Conservation (phyloP, 2,797 vertebrate species). For the Anabacerthia variegaticeps region DNA sequence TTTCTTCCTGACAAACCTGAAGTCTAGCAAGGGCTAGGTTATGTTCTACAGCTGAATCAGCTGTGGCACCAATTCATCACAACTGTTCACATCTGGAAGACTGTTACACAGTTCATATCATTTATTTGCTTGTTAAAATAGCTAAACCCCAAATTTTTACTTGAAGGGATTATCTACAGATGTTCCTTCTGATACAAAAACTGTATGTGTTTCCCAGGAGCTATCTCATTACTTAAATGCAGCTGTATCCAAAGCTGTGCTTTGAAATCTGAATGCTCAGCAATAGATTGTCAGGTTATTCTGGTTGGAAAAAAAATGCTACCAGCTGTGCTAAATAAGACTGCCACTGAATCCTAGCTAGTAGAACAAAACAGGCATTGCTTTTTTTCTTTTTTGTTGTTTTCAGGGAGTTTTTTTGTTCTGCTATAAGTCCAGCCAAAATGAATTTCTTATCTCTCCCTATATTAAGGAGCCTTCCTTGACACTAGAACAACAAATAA, state of each 20-base stretch:
- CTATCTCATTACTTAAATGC: neutral
- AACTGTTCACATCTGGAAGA: neutral
- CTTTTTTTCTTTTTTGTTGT: neutral
- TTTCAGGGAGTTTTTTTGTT: neutral
- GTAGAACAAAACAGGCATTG: neutral
- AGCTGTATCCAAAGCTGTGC: neutral
- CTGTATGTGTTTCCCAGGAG: neutral
- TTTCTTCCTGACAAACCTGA: neutral
- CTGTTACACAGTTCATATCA: neutral
- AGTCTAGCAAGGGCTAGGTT: neutral
- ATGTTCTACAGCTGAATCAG: neutral
- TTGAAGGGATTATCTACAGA: conserved; percentile 1
- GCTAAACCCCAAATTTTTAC: neutral
- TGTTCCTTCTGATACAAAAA: neutral
- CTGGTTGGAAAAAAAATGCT: neutral
- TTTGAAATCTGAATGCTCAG: neutral
- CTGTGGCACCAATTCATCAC: neutral
- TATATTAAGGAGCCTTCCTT: neutral
- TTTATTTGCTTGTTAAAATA: conserved; percentile 2
- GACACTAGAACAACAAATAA: neutral
- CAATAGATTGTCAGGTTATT: neutral
- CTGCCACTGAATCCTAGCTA: neutral
- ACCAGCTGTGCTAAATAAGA: neutral
- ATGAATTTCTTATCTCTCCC: neutral
- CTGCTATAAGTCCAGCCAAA: neutral